Evolutionary conservation across 2,797 vertebrate genomes (phyloP).

Genomic region (Melanotaenia pygmaea): DNA sequence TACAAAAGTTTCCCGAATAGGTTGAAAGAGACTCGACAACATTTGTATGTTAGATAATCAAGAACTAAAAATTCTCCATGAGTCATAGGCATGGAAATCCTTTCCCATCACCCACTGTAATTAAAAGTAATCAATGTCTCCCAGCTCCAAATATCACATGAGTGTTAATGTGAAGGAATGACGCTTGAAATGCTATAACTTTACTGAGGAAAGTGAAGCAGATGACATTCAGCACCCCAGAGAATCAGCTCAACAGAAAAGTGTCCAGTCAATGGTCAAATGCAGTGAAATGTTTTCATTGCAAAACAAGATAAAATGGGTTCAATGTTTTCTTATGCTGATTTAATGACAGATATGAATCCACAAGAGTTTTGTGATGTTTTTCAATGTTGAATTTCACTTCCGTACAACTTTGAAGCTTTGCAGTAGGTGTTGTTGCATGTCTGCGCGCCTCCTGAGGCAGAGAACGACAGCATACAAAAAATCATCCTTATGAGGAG

Average conservation of each 20-base stretch:
- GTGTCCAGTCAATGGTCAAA: conserved; percentile 31
- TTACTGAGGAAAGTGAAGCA: conserved; percentile 44
- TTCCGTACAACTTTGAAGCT: conserved; percentile 60
- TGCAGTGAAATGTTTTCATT: background rate
- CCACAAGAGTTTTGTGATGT: conserved; percentile 27
- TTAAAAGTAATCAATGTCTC: conserved; percentile 82
- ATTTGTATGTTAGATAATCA: conserved; percentile 70
- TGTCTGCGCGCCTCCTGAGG: conserved; percentile 51
- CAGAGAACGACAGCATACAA: conserved; percentile 54
- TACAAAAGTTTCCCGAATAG: conserved; percentile 48
- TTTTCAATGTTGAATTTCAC: conserved; percentile 30
- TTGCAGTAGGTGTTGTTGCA: conserved; percentile 49
- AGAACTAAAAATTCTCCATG: conserved; percentile 81
- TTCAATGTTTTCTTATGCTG: conserved; percentile 27
- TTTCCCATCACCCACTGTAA: conserved; percentile 83
- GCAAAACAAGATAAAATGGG: conserved; percentile 2
- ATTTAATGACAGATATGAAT: conserved; percentile 34
- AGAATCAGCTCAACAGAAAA: conserved; percentile 44
- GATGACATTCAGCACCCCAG: conserved; percentile 20
- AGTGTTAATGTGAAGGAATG: conserved; percentile 75
- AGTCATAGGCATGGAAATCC: conserved; percentile 80
- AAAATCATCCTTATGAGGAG: conserved; percentile 66
- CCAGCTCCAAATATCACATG: conserved; percentile 70
- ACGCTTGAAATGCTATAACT: conserved; percentile 61
- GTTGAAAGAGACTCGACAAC: conserved; percentile 61